phyloP scores from a whole-genome alignment of 2,888 invertebrate genomes.

The Esperia sulphurella region DNA sequence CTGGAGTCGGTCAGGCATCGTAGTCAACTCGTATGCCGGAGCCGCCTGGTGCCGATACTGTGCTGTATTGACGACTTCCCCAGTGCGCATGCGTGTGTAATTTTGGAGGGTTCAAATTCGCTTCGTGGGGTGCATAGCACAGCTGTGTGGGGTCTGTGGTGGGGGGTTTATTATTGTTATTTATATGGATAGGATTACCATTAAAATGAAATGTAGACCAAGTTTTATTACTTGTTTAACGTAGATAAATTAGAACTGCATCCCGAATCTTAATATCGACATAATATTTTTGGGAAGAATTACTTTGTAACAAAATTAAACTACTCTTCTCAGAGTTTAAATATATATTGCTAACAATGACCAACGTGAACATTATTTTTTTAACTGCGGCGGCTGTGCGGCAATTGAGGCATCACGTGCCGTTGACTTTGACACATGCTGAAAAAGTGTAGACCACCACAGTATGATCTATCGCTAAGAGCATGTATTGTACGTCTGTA shows the following conservation, averaged over 20 bases:
- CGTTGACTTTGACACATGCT: conserved; percentile 23
- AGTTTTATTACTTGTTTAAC: background rate
- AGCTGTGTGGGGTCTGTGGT: conserved; percentile 57
- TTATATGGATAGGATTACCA: background rate
- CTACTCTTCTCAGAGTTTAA: background rate
- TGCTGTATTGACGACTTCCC: conserved; percentile 45
- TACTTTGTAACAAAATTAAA: no score
- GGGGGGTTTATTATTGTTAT: conserved; percentile 20
- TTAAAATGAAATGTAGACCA: background rate
- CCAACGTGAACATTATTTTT: conserved; percentile 22
- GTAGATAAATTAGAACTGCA: background rate
- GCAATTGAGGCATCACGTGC: conserved; percentile 22
- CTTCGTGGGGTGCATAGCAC: conserved; percentile 59
- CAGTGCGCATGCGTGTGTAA: conserved; percentile 69
- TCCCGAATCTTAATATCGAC: background rate
- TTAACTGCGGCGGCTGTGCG: conserved; percentile 7
- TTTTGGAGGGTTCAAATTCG: conserved; percentile 64
- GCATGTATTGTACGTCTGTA: conserved; percentile 3
- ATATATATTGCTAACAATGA: conserved; percentile 12
- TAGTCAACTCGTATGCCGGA: conserved; percentile 41
- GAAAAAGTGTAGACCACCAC: conserved; percentile 39
- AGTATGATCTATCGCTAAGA: conserved; percentile 18
- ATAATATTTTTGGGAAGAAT: no score
- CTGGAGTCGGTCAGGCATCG: conserved; percentile 53
- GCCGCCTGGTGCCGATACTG: conserved; percentile 46